These are phyloP conservation scores for Tragelaphus strepsiceros DNA, from an alignment of 2,113 vertebrate genomes.

Conservation along the genomic window DNA sequence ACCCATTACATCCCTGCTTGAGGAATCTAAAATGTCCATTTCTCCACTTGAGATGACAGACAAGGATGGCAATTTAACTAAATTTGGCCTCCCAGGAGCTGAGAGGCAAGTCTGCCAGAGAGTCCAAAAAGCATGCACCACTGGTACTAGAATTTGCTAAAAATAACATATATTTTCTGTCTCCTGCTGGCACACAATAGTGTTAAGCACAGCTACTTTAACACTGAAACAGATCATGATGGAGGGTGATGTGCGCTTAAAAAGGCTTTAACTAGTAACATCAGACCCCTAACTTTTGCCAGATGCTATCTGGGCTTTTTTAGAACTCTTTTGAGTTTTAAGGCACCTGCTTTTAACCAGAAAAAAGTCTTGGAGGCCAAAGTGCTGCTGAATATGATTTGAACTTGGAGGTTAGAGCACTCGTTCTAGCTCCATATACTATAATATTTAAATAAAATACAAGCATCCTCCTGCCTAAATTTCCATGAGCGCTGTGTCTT, in stretches of 20 bases:
- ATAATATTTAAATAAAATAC: not conserved
- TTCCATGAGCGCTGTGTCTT: not conserved
- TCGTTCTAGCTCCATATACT: not conserved
- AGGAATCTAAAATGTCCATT: not conserved
- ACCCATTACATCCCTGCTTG: not conserved
- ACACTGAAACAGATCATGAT: not conserved
- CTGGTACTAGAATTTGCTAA: not conserved
- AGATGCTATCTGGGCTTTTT: not conserved
- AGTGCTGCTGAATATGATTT: not conserved
- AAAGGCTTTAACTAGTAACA: not conserved
- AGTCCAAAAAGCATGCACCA: not conserved
- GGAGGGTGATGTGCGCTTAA: not conserved
- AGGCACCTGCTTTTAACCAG: not conserved
- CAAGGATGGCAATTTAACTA: conserved; percentile 17
- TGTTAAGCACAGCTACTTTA: not conserved
- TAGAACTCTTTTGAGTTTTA: not conserved
- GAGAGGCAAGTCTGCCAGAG: not conserved
- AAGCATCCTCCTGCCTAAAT: not conserved
- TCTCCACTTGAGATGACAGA: conserved; percentile 15
- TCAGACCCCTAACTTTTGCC: not conserved
- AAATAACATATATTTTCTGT: conserved; percentile 12
- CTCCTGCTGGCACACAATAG: not conserved
- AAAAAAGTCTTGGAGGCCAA: not conserved
- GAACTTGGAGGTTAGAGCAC: not conserved
- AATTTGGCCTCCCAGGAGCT: conserved; percentile 27